Evolutionary conservation across 2,797 vertebrate species (phyloP).

Genomic region (Choloepus didactylus): DNA sequence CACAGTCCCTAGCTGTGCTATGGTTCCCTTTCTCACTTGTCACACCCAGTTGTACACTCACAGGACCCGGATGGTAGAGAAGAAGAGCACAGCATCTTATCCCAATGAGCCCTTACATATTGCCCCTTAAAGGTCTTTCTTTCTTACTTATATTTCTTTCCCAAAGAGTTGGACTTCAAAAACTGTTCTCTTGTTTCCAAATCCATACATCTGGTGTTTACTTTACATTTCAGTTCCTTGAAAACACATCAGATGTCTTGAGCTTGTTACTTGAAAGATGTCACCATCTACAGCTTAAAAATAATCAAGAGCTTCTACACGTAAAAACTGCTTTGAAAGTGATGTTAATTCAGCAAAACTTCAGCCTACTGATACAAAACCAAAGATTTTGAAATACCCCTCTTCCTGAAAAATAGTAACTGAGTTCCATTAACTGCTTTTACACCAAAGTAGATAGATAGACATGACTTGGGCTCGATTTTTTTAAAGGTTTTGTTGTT

Average conservation of each 20-base stretch:
- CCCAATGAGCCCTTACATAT: not conserved
- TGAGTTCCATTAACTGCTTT: not conserved
- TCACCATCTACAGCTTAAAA: slow-evolving; percentile 17
- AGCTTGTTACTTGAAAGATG: slow-evolving; percentile 49
- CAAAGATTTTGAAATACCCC: not conserved
- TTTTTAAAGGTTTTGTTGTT: not conserved
- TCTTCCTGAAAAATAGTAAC: slow-evolving; percentile 21
- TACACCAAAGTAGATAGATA: not conserved
- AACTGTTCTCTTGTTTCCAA: slow-evolving; percentile 18
- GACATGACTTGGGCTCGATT: not conserved
- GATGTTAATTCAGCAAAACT: not conserved
- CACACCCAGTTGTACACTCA: not conserved
- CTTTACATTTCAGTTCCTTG: slow-evolving; percentile 50
- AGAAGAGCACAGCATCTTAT: too few species aligned
- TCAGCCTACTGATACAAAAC: not conserved
- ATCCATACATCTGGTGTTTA: slow-evolving; percentile 39
- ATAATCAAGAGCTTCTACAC: slow-evolving; percentile 25
- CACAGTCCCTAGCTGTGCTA: accelerated
- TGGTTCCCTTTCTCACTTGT: not conserved
- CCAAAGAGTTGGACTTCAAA: slow-evolving; percentile 22
- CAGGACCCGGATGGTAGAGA: not conserved
- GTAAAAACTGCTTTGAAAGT: slow-evolving; percentile 8
- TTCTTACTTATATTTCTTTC: not conserved
- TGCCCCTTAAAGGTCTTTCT: not conserved
- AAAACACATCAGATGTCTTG: slow-evolving; percentile 27